A percentile compares a stretch with the other conserved stretches of the same genome.
Conservation (phyloP, 2,888 invertebrate species). For the Netelia melanura region DNA sequence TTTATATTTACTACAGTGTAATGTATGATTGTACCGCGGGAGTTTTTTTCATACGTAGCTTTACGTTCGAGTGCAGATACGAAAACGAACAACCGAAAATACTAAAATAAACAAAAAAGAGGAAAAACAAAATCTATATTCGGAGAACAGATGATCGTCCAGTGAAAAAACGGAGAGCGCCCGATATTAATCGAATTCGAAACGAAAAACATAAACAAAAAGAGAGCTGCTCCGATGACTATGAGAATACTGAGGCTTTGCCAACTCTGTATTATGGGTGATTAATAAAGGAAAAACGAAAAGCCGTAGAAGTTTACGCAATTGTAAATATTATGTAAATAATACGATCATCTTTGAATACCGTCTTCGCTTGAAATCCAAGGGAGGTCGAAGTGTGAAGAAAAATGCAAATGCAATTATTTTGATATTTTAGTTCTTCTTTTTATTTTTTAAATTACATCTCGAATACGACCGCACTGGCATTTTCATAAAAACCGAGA, state of each 20-base stretch:
- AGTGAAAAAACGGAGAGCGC: slow-evolving; percentile 26
- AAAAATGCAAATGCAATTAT: slow-evolving; percentile 44
- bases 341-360: slow-evolving; percentile 70
- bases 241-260: slow-evolving; percentile 60
- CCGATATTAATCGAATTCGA: slow-evolving; percentile 17
- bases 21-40: slow-evolving; percentile 72
- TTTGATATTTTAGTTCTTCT: slow-evolving; percentile 28
- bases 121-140: not conserved
- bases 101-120: not conserved
- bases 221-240: slow-evolving; percentile 54
- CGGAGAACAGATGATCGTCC: slow-evolving; percentile 25
- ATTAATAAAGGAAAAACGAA: slow-evolving; percentile 63
- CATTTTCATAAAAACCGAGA: slow-evolving; percentile 20
- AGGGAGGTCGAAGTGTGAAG: not conserved
- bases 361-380: slow-evolving; percentile 65
- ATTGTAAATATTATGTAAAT: slow-evolving; percentile 77
- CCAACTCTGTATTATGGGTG: slow-evolving; percentile 62
- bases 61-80: slow-evolving; percentile 62
- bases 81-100: slow-evolving; percentile 14
- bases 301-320: slow-evolving; percentile 69
- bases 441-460: slow-evolving; percentile 27
- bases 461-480: slow-evolving; percentile 4
- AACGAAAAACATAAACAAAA: slow-evolving; percentile 33
- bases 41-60: slow-evolving; percentile 73
- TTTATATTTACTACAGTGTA: slow-evolving; percentile 65